Conservation (phyloP, 2,888 invertebrate species). For the Cataglyphis altisquamis region DNA sequence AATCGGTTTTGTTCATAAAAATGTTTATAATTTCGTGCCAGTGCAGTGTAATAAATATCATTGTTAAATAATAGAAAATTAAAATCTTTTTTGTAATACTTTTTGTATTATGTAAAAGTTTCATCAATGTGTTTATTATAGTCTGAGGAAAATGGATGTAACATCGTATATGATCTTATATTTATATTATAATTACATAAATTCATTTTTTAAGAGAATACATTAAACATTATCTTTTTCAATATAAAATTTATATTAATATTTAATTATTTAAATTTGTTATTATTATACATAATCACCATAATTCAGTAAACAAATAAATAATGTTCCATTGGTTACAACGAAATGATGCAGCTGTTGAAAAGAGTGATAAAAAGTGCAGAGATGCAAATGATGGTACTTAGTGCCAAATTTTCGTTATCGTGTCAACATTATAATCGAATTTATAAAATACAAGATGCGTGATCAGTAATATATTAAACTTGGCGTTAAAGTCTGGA, state of each 20-base stretch:
- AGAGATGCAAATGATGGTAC: background rate
- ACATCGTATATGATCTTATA: no score
- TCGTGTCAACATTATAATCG: constrained; percentile 11
- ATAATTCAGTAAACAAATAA: background rate
- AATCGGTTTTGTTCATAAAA: constrained; percentile 24
- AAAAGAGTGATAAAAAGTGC: background rate
- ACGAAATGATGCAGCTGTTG: background rate
- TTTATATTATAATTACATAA: no score
- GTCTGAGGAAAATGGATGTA: background rate
- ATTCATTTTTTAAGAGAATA: no score
- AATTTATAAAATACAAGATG: constrained; percentile 16
- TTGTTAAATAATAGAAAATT: constrained; percentile 24
- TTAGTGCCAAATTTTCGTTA: constrained; percentile 21
- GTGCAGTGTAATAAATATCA: background rate
- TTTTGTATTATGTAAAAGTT: constrained; percentile 1
- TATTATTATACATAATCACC: background rate
- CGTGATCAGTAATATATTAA: constrained; percentile 48
- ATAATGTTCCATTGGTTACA: background rate
- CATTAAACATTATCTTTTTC: background rate
- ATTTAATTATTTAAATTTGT: constrained; percentile 45
- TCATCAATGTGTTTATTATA: constrained; percentile 17
- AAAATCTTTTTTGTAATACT: constrained; percentile 21
- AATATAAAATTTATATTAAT: background rate
- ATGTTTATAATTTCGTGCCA: background rate
- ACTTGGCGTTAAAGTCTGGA: background rate